Evolutionary conservation across 2,888 invertebrate genomes (phyloP), one percentile per base, ranked within the genome.

Genomic region (Patella depressa): DNA sequence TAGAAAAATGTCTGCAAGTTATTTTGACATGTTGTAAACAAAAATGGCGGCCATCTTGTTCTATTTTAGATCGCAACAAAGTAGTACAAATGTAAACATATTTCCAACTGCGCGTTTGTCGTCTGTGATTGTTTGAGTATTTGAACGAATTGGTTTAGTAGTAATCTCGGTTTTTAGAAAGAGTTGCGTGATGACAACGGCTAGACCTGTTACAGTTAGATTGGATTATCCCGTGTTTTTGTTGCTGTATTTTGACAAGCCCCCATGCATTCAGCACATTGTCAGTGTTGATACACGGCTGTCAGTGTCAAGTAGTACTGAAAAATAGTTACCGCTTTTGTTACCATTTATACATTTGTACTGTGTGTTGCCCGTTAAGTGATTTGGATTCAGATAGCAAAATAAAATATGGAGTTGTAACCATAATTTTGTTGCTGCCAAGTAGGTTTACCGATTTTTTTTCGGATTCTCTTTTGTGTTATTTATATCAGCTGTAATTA

Each of bases 11-110:
- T 45, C 45, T 45, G 45, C 9, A 45, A 45, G 45, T 45, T 24
- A 53, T 83, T 83, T 79, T 87, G 87, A 88, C 87, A 87, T 87
- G 84, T 87, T 89, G 89, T 90, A 89, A 90, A 90, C 90, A 90
- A 90, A 87, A 76, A 86, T 86, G 87, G 88, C 88, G 83, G 89
- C 88, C 88, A 86, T 87, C 81, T 86, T 87, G 84, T 81, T 76
- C 80, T 80, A 78, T 74, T 45, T 74, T 45, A 29, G 65, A 57
- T 57, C 34, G 24, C 24, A 72, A 65, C 65, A 65, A 65, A 65
- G 65, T 65, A 24, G 65, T 65, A 65, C 65, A 65, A 65, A 24
- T 65, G 19, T 24, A 65, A 65, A 65, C 65, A 65, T 65, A 65
- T 65, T 65, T 65, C 45, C 11, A 65, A 24, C 65, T 65, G 11